These are phyloP conservation scores for Exaiptasia diaphana DNA, from an alignment of 64 coral and sea anemone genomes.

Conservation along the genomic window DNA sequence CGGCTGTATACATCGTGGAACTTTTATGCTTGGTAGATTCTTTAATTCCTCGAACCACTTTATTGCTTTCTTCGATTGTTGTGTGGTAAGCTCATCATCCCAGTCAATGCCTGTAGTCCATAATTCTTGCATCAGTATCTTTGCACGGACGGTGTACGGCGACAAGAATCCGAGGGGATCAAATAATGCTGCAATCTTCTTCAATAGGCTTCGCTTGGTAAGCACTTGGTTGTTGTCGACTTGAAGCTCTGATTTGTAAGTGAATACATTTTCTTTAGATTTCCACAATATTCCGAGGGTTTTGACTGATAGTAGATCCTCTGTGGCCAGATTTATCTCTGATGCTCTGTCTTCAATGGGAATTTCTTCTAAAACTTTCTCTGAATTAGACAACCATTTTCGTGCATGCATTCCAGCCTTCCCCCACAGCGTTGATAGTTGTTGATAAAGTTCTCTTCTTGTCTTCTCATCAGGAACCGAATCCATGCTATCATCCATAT, in stretches of 20 bases:
- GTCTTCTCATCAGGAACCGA: conserved; percentile 33
- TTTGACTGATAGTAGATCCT: conserved; percentile 51
- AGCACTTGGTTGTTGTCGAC: conserved; percentile 13
- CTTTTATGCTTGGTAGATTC: conserved; percentile 24
- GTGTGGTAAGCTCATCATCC: conserved; percentile 39
- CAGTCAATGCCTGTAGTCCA: conserved; percentile 52
- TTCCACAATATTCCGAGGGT: conserved; percentile 62
- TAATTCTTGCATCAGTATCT: conserved; percentile 63
- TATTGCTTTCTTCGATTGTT: conserved; percentile 20
- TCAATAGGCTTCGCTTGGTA: conserved; percentile 38
- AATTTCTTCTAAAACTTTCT: conserved; percentile 55
- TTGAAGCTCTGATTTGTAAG: conserved; percentile 33
- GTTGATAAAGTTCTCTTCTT: conserved; percentile 41
- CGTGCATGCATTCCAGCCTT: conserved; percentile 65
- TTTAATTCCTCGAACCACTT: conserved; percentile 54
- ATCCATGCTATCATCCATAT: conserved; percentile 67
- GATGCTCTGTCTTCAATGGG: conserved; percentile 48
- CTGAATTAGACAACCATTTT: conserved; percentile 71
- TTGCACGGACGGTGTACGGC: conserved; percentile 41
- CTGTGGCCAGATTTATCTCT: conserved; percentile 36
- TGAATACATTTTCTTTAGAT: conserved; percentile 55
- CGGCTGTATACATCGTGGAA: conserved; percentile 44
- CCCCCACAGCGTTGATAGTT: conserved; percentile 41
- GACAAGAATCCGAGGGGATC: conserved; percentile 43
- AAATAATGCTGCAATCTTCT: conserved; percentile 38